These are phyloP conservation scores for Caenorhabditis japonica DNA, from an alignment of 2,888 invertebrate genomes.

Conservation along the genomic window DNA sequence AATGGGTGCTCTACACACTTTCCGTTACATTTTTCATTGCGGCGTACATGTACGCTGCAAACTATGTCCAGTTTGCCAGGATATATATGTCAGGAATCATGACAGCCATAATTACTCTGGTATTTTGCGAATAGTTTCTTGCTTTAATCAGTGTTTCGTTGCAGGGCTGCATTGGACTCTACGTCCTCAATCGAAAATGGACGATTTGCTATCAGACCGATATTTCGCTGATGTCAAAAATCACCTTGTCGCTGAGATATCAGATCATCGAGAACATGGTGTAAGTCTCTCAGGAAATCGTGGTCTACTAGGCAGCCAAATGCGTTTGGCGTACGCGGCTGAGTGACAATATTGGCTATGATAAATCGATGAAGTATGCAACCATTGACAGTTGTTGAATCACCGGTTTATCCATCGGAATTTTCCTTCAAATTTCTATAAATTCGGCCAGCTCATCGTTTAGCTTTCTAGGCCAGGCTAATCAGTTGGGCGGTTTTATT, in stretches of 20 bases:
- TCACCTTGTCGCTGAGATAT: slow-evolving; percentile 33
- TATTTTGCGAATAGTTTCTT: no score
- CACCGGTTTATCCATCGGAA: no score
- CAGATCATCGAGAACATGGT: slow-evolving; percentile 47
- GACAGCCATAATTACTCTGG: slow-evolving; percentile 25
- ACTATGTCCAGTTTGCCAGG: slow-evolving; percentile 22
- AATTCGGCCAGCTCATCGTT: no score
- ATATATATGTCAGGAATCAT: slow-evolving; percentile 24
- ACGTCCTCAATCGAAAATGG: slow-evolving; percentile 35
- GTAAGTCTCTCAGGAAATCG: slow-evolving; percentile 7
- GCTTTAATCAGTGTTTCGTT: no score
- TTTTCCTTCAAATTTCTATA: no score
- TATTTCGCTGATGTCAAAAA: slow-evolving; percentile 24
- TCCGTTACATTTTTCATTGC: slow-evolving; percentile 11
- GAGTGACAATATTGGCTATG: no score
- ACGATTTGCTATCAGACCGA: slow-evolving; percentile 26
- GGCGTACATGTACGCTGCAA: slow-evolving; percentile 19
- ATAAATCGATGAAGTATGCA: no score
- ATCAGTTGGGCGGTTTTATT: no score
- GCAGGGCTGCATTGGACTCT: slow-evolving; percentile 17
- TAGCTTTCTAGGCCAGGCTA: no score
- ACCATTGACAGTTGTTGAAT: no score
- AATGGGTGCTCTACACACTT: slow-evolving; percentile 16
- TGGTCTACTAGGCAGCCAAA: no score
- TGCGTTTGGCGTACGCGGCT: no score